Evolutionary conservation across 35 echinoderm and acorn worm species (phyloP).

Genomic region (Eucidaris tribuloides): DNA sequence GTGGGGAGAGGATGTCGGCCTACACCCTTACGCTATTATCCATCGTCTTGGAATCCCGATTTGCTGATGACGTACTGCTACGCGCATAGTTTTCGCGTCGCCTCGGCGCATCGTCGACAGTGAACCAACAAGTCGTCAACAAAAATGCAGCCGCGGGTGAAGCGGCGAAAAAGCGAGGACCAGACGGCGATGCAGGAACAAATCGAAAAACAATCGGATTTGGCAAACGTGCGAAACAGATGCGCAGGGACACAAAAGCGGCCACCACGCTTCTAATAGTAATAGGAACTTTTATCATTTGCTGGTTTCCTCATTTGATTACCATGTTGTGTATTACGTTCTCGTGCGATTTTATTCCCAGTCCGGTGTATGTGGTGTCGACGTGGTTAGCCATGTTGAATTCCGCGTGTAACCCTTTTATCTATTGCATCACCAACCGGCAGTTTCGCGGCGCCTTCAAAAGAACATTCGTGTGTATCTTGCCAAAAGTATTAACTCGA

Average conservation of each 20-base stretch:
- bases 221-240: neutral
- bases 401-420: constrained; percentile 56
- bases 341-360: too few species aligned
- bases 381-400: constrained; percentile 54
- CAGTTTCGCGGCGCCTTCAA: constrained; percentile 40
- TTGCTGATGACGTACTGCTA: constrained; percentile 47
- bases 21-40: constrained; percentile 29
- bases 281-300: constrained; percentile 51
- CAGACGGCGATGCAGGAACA: neutral
- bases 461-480: too few species aligned
- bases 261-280: constrained; percentile 51
- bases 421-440: constrained; percentile 55
- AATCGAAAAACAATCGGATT: neutral
- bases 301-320: constrained; percentile 52
- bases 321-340: too few species aligned
- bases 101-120: constrained; percentile 38
- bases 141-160: neutral
- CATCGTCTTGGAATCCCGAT: constrained; percentile 25
- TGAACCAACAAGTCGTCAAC: neutral
- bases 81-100: constrained; percentile 40
- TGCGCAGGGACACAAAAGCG: constrained; percentile 44
- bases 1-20: constrained; percentile 32
- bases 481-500: too few species aligned
- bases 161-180: neutral
- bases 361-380: constrained; percentile 10